Evolutionary conservation across 2,797 vertebrate species (phyloP).

Genomic region (Spinus pinus): DNA sequence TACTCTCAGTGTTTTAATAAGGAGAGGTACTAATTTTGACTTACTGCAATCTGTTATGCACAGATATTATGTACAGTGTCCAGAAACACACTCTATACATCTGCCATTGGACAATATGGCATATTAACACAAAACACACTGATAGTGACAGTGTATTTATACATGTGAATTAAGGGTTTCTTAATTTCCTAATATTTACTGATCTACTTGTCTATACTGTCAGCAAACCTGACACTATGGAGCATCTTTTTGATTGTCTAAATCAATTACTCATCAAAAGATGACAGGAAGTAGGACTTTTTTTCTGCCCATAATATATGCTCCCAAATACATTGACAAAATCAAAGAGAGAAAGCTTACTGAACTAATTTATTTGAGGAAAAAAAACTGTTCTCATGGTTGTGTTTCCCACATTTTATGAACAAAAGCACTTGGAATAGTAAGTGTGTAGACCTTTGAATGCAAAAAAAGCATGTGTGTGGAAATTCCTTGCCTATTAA

Average conservation of each 20-base stretch:
- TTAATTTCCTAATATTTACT: neutral
- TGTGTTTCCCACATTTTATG: neutral
- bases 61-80: neutral
- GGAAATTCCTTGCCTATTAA: neutral
- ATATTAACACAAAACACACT: neutral
- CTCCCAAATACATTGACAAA: neutral
- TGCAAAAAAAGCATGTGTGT: neutral
- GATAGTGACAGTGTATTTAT: neutral
- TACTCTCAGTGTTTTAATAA: slow-evolving; percentile 25
- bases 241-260: neutral
- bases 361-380: neutral
- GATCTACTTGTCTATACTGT: neutral
- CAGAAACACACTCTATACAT: neutral
- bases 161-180: neutral
- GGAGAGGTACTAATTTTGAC: slow-evolving; percentile 1
- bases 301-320: neutral
- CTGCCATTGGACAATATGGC: neutral
- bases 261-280: neutral
- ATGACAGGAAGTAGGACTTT: neutral
- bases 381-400: neutral
- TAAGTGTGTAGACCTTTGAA: neutral
- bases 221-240: neutral
- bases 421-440: neutral
- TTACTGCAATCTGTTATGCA: neutral
- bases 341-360: neutral